These are phyloP conservation scores for Procambarus clarkii DNA, from an alignment of 1,140 invertebrate genomes.

Conservation along the genomic window DNA sequence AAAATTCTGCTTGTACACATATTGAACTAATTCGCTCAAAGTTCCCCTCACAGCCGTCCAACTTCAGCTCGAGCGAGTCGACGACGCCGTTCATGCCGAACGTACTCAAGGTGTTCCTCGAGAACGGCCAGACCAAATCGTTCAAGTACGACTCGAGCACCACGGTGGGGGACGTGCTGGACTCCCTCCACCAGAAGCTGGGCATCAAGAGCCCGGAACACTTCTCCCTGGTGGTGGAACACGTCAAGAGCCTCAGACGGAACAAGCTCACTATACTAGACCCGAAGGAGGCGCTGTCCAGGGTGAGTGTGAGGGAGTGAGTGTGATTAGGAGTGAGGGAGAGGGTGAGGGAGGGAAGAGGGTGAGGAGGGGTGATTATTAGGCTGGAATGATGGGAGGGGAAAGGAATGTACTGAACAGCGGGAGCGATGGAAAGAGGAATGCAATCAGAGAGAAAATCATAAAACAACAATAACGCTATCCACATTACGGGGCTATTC, in stretches of 20 bases:
- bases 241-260: slow-evolving; percentile 89
- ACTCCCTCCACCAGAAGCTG: slow-evolving; percentile 89
- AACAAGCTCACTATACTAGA: slow-evolving; percentile 90
- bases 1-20: too few species aligned
- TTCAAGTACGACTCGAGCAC: slow-evolving; percentile 95
- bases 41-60: slow-evolving; percentile 80
- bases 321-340: too few species aligned
- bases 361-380: too few species aligned
- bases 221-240: slow-evolving; percentile 92
- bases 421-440: too few species aligned
- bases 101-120: slow-evolving; percentile 92
- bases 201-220: slow-evolving; percentile 87
- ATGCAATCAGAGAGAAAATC: too few species aligned
- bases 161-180: slow-evolving; percentile 90
- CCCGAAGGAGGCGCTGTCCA: slow-evolving; percentile 87
- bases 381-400: too few species aligned
- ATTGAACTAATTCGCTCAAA: background rate
- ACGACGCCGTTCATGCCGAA: slow-evolving; percentile 93
- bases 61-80: slow-evolving; percentile 84
- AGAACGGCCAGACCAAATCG: slow-evolving; percentile 97
- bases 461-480: too few species aligned
- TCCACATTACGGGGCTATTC: too few species aligned
- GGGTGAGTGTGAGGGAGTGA: slow-evolving; percentile 79
- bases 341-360: too few species aligned
- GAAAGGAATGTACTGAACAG: too few species aligned